These are phyloP conservation scores for Coreoperca whiteheadi DNA, from an alignment of 2,113 vertebrate genomes.

Conservation along the genomic window DNA sequence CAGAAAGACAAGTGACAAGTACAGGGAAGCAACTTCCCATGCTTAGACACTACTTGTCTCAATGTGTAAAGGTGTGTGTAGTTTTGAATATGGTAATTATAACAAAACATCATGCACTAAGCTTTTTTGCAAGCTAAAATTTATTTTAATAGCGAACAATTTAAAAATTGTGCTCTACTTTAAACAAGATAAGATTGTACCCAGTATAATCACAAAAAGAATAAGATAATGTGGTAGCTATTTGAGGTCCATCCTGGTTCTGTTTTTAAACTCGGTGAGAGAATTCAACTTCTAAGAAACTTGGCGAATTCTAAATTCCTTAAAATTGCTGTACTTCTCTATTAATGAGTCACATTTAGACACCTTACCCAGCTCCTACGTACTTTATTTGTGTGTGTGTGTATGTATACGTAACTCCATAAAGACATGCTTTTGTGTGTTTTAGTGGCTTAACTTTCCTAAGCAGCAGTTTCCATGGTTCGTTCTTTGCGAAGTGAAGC, in stretches of 20 bases:
- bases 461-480: background rate
- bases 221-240: background rate
- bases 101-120: too few relatives aligned
- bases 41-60: background rate
- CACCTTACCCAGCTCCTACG: background rate
- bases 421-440: background rate
- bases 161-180: too few relatives aligned
- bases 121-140: background rate
- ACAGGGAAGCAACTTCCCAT: too few relatives aligned
- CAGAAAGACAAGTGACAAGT: too few relatives aligned
- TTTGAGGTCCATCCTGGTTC: too few relatives aligned
- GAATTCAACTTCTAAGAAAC: too few relatives aligned
- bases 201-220: background rate
- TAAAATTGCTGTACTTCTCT: too few relatives aligned
- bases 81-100: background rate
- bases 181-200: too few relatives aligned
- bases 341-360: background rate
- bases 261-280: too few relatives aligned
- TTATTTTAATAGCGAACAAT: background rate
- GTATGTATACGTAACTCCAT: background rate
- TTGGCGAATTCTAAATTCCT: too few relatives aligned
- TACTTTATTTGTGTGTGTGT: background rate
- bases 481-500: too few relatives aligned
- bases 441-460: constrained; percentile 5
- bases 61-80: background rate